phyloP scores from a whole-genome alignment of 2,113 vertebrate genomes.

The Sialia sialis region DNA sequence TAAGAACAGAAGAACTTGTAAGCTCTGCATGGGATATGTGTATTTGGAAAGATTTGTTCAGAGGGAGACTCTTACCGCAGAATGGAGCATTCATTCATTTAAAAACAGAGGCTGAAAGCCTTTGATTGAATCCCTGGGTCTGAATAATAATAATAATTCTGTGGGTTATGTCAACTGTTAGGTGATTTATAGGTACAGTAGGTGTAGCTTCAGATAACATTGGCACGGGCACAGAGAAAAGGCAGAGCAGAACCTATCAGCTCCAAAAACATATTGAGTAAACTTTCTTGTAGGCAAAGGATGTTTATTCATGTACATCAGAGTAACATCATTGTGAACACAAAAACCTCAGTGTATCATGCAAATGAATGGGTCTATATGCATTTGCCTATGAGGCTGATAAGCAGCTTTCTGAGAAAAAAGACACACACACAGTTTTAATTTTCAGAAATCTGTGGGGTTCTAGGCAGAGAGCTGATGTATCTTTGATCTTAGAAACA shows the following conservation, averaged over 20 bases:
- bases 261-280: background rate
- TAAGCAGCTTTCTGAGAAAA: background rate
- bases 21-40: background rate
- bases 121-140: background rate
- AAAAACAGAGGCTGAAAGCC: background rate
- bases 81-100: background rate
- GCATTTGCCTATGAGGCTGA: background rate
- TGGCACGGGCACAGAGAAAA: background rate
- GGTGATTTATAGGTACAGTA: background rate
- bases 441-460: background rate
- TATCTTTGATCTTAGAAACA: background rate
- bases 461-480: background rate
- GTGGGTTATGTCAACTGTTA: background rate
- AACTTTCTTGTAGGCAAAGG: background rate
- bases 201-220: background rate
- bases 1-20: background rate
- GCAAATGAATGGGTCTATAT: background rate
- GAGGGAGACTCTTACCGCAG: background rate
- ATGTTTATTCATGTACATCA: background rate
- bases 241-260: background rate
- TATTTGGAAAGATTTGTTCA: background rate
- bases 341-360: background rate
- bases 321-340: background rate
- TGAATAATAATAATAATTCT: background rate
- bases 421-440: background rate